Percentiles rank a stretch among this genome's conserved stretches.
phyloP scores from a whole-genome alignment of 2,888 invertebrate genomes.

The Dione vanillae region DNA sequence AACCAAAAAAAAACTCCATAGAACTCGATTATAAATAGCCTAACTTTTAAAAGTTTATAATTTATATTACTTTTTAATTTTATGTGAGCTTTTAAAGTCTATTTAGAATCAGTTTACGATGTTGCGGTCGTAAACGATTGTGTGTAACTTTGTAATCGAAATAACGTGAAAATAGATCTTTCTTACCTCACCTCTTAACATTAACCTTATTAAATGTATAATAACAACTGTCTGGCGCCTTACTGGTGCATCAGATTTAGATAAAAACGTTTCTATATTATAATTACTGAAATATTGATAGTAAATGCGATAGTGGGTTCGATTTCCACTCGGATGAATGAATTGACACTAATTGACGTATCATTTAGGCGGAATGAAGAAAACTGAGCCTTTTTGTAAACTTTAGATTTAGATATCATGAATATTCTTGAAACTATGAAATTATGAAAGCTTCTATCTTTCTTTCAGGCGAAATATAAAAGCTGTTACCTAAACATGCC shows the following conservation, averaged over 20 bases:
- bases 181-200: constrained; percentile 12
- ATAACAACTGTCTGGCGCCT: background rate
- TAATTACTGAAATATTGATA: no score
- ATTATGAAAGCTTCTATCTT: no score
- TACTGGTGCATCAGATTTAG: background rate
- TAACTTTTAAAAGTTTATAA: background rate
- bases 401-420: no score
- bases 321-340: no score
- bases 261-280: background rate
- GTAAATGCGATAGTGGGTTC: no score
- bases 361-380: no score
- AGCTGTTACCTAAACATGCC: no score
- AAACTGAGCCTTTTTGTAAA: no score
- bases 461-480: no score
- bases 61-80: constrained; percentile 22
- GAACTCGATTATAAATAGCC: background rate
- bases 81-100: constrained; percentile 15
- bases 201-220: background rate
- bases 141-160: background rate
- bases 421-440: no score
- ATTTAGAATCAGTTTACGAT: constrained; percentile 20
- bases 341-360: no score
- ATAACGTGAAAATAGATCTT: constrained; percentile 8
- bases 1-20: background rate
- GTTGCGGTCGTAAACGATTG: constrained; percentile 20